Evolutionary conservation across 2,888 invertebrate genomes (phyloP), one percentile per base, ranked within the genome.

Genomic region (Alentia gelatinosa): DNA sequence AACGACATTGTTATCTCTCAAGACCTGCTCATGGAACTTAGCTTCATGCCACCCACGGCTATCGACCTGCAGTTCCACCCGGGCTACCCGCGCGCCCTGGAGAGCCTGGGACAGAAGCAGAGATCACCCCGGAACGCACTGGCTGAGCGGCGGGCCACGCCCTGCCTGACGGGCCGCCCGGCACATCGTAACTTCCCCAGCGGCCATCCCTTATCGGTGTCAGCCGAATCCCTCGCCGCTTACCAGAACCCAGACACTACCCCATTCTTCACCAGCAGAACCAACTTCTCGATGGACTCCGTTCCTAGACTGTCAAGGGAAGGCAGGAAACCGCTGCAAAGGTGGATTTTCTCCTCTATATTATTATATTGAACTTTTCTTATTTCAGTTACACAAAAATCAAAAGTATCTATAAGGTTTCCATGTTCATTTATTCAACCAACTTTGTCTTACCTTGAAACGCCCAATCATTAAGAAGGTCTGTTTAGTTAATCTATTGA

Each of bases 1-100:
- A 86, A 86, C 35, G 86, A 86, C 50, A 86, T 86, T 26, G 47
- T 86, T 19, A 86, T 86, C 47, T 86, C 86, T 33, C 86, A 42
- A 19, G 86, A 86, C 42, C 50, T 86, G 33, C 47, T 86, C 47
- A 47, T 86, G 86, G 86, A 86, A 33, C 47, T 86, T 1, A 86
- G 23, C 33, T 47, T 86, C 33, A 86, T 86, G 1, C 86, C 86
- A 26, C 86, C 86, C 26, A 86, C 86, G 0, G 86, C 86, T 4
- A 42, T 86, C 5, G 86, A 86, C 47, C 47, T 86, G 26, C 26
- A 86, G 86, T 47, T 86, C 33, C 42, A 86, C 42, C 47, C 47
- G 26, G 47, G 86, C 30, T 33, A 39, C 39, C 37, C 79, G 23
- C n/a, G 15, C 1, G 12, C 23, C 68, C 68, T 68, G 30, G 56